Conservation (phyloP, 2,797 vertebrate genomes). For the Capromys pilorides region DNA sequence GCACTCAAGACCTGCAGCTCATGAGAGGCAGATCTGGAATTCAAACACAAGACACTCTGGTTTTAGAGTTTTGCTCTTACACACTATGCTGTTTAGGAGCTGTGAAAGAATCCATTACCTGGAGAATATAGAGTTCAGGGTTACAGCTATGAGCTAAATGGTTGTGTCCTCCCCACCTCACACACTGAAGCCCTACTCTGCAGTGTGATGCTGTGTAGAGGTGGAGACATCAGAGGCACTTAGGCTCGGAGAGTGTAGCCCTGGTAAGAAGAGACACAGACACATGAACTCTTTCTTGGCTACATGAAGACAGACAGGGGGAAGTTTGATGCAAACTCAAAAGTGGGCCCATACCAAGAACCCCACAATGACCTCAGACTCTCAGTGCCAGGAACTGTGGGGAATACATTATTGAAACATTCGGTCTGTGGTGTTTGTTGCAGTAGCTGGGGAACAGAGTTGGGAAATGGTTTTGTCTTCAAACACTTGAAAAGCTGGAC, state of each 20-base stretch:
- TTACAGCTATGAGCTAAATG: neutral
- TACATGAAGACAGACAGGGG: neutral
- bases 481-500: neutral
- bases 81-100: neutral
- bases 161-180: neutral
- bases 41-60: neutral
- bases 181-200: neutral
- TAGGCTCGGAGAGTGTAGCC: neutral
- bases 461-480: neutral
- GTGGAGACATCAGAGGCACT: neutral
- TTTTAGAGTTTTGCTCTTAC: neutral
- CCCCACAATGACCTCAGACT: neutral
- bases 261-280: neutral
- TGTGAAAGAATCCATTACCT: neutral
- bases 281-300: neutral
- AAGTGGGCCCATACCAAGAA: neutral
- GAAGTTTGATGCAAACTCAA: neutral
- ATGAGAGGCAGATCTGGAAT: neutral
- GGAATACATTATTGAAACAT: neutral
- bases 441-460: neutral
- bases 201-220: neutral
- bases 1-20: neutral
- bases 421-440: neutral
- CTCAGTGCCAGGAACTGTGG: neutral
- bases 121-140: neutral